These are phyloP conservation scores for Nautilus pompilius DNA, from an alignment of 1,140 invertebrate species.

Conservation along the genomic window DNA sequence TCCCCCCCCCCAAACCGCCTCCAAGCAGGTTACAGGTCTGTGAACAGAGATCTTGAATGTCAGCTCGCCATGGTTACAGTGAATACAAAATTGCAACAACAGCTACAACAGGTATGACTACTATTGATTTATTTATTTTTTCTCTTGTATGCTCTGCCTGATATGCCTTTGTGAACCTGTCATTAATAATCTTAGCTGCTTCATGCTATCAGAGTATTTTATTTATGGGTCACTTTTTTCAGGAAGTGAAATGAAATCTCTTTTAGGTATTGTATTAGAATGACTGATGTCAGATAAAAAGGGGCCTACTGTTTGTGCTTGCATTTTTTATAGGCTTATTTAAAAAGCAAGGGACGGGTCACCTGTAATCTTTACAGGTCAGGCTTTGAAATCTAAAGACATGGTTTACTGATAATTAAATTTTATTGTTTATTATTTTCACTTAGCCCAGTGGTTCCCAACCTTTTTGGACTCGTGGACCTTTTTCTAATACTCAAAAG, in stretches of 20 bases:
- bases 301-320: too few species aligned
- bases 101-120: constrained; percentile 53
- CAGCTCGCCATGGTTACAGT: constrained; percentile 84
- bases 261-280: not conserved
- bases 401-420: too few species aligned
- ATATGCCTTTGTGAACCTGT: too few species aligned
- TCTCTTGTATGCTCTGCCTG: not conserved
- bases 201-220: not conserved
- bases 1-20: too few species aligned
- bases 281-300: not conserved
- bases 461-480: too few species aligned
- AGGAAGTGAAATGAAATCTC: not conserved
- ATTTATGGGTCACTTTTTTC: not conserved
- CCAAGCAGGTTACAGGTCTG: constrained; percentile 71
- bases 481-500: too few species aligned
- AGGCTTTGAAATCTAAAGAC: too few species aligned
- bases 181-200: not conserved
- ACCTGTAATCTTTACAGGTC: too few species aligned
- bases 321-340: too few species aligned
- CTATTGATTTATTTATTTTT: not conserved
- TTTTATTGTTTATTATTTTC: too few species aligned
- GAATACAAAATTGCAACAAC: constrained; percentile 65
- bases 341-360: too few species aligned
- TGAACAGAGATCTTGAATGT: constrained; percentile 87
- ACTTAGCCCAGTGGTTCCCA: too few species aligned